These are phyloP conservation scores for Trialeurodes vaporariorum DNA, from an alignment of 1,140 invertebrate genomes.

Conservation along the genomic window DNA sequence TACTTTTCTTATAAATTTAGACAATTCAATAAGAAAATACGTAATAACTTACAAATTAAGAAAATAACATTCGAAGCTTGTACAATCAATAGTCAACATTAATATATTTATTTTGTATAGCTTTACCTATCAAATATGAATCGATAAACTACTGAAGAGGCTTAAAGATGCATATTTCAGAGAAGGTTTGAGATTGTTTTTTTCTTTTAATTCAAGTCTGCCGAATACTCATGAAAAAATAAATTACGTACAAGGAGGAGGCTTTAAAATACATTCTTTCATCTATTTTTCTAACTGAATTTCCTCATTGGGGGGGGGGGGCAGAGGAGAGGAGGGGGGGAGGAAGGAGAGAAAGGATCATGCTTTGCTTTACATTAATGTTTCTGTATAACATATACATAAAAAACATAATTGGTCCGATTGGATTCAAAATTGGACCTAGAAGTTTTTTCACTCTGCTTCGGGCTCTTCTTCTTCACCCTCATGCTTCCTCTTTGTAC, in stretches of 20 bases:
- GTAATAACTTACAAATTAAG: background rate
- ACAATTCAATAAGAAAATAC: background rate
- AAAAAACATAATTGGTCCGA: background rate
- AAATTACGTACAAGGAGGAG: too few species aligned
- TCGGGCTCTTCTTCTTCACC: constrained; percentile 32
- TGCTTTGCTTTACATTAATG: background rate
- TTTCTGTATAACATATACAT: background rate
- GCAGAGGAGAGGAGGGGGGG: too few species aligned
- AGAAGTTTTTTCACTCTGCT: background rate
- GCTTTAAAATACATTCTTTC: too few species aligned
- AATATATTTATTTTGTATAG: background rate
- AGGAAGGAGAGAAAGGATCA: background rate
- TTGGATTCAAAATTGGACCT: background rate
- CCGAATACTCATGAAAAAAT: too few species aligned
- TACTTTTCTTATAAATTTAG: background rate
- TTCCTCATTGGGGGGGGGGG: too few species aligned
- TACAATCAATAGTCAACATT: background rate
- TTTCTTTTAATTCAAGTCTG: too few species aligned
- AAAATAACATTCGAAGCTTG: background rate
- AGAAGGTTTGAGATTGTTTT: too few species aligned
- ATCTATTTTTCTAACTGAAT: too few species aligned
- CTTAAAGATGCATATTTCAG: too few species aligned
- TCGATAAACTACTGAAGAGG: too few species aligned
- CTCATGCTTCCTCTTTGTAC: constrained; percentile 58
- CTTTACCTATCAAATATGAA: too few species aligned